Percentiles rank a stretch among this genome's conserved stretches.
These are phyloP conservation scores for Phenganax marumi DNA, from an alignment of 92 coral and sea anemone species.

Conservation along the genomic window DNA sequence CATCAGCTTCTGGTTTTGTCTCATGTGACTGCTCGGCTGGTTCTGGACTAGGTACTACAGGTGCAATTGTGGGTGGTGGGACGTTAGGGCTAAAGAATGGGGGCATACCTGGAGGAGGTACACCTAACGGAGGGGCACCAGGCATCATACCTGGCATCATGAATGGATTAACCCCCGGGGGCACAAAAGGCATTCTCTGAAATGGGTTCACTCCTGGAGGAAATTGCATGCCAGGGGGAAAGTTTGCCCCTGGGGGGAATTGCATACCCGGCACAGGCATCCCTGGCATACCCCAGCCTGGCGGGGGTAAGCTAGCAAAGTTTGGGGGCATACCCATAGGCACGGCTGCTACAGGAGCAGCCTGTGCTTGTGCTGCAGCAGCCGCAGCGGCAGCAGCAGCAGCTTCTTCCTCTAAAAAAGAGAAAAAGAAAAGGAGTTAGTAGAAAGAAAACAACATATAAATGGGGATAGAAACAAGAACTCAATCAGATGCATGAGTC, in stretches of 20 bases:
- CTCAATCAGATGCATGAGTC: no score
- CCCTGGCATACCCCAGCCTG: conserved; percentile 15
- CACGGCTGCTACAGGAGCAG: conserved; percentile 47
- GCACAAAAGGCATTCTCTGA: conserved; percentile 38
- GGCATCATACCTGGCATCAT: conserved; percentile 59
- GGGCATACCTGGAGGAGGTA: conserved; percentile 35
- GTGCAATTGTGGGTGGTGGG: conserved; percentile 40
- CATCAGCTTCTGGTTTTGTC: conserved; percentile 2
- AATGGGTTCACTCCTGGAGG: conserved; percentile 7
- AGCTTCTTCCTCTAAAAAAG: conserved; percentile 40
- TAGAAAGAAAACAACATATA: conserved; percentile 6
- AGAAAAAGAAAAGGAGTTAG: neutral
- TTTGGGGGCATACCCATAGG: conserved; percentile 42
- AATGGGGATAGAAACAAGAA: conserved; percentile 1
- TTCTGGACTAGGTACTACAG: conserved; percentile 11
- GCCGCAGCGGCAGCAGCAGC: conserved; percentile 30
- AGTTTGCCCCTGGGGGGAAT: conserved; percentile 34
- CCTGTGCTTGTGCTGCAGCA: conserved; percentile 38
- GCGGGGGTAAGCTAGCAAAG: conserved; percentile 35
- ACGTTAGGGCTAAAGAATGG: conserved; percentile 59
- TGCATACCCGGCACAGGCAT: conserved; percentile 23
- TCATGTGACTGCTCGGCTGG: neutral
- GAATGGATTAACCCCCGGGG: conserved; percentile 56
- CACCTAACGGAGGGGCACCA: conserved; percentile 46
- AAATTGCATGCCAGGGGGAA: conserved; percentile 39